Percentiles rank a stretch among this genome's conserved stretches.
phyloP scores from a whole-genome alignment of 2,113 vertebrate species.

The Mustela lutreola region DNA sequence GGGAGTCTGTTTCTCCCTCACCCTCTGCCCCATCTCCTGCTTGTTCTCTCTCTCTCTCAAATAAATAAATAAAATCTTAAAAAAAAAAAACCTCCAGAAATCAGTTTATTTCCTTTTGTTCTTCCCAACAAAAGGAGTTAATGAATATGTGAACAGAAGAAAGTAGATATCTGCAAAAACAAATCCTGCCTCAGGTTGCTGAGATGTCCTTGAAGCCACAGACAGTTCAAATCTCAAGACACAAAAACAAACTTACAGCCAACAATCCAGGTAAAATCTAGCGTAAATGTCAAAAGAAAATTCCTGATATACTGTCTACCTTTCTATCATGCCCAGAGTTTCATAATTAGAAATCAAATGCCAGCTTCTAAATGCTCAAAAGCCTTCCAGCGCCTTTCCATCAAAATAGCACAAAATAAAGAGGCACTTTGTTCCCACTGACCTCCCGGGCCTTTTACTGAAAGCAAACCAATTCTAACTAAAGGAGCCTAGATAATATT shows the following conservation, averaged over 20 bases:
- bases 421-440: neutral
- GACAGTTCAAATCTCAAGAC: constrained; percentile 10
- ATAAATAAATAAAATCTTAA: neutral
- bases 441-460: neutral
- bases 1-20: neutral
- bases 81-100: neutral
- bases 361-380: constrained; percentile 2
- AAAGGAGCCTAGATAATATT: neutral
- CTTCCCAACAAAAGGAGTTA: neutral
- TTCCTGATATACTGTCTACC: neutral
- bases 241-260: neutral
- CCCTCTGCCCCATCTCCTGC: neutral
- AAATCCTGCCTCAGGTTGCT: neutral
- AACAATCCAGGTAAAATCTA: neutral
- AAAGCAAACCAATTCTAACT: constrained; percentile 18
- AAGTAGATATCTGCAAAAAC: neutral
- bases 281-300: neutral
- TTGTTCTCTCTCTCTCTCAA: neutral
- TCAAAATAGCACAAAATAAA: constrained; percentile 37
- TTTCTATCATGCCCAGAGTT: neutral
- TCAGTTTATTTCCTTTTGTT: neutral
- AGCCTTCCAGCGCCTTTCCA: neutral
- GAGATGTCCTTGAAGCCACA: neutral
- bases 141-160: neutral
- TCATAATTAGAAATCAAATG: neutral